Base-by-base conservation (phyloP, 2,797 vertebrate species). In the Coreius guichenoti region DNA sequence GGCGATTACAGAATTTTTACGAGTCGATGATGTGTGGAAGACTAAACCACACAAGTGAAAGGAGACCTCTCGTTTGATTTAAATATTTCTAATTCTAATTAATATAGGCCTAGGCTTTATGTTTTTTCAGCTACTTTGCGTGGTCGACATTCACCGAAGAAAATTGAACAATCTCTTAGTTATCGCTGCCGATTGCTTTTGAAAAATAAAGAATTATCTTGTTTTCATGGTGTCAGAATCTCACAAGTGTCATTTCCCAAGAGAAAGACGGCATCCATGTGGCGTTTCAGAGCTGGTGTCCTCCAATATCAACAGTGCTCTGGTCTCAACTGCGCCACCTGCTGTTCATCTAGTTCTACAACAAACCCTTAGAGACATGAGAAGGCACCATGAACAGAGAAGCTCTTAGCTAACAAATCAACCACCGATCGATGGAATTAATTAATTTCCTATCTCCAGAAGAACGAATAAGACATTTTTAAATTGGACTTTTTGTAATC, bases 281-380 rank as follows among this genome's bases (percentile, higher is more conserved):
- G 56, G 8, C 5, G 58, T 56, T 58, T 1, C 29, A 67, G 70
- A 78, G 54, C 33, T 4, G 19, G 8, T 36, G 75, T 58, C 39
- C 73, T 54, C 72, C 13, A 8, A 19, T 5, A 49, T 3, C 33
- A 58, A 6, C 23, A 39, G 78, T 11, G 45, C 47, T 36, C 11
- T 21, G 81, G 5, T 5, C 58, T 69, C 39, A 73, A 77, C 83
- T 88, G 88, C 90, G 90, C 88, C 90, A 87, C 86, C 90, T 90
- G 88, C 87, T 77, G 89, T 68, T 86, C 76, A 21, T 69, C 67
- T 3, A n/a, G 5, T 11, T 11, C 79, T 0, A 5, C 54, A 31
- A 1, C 63, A 51, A 19, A 29, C 47, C 70, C 43, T 33, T 21
- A 72, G 77, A 67, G 26, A 63, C 16, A 16, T 2, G 36, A 43